Percentiles rank a stretch among this genome's conserved stretches.
phyloP scores from a whole-genome alignment of 2,797 vertebrate genomes.

The Arctocebus calabarensis region DNA sequence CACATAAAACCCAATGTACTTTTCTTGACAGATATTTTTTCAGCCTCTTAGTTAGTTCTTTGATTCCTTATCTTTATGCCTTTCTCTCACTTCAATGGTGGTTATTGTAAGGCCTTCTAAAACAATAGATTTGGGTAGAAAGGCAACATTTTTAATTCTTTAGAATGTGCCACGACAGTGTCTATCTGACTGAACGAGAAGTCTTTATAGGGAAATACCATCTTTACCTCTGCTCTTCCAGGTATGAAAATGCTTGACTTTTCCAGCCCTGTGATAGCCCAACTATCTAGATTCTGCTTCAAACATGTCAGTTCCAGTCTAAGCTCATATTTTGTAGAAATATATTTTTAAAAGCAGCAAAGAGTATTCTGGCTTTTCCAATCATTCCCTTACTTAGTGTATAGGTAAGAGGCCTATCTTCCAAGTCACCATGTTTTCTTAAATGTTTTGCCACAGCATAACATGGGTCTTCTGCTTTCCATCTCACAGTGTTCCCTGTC shows the following conservation, averaged over 20 bases:
- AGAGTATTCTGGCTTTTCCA: not conserved
- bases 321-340: not conserved
- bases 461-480: not conserved
- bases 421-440: not conserved
- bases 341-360: conserved; percentile 29
- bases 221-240: not conserved
- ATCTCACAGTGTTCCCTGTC: not conserved
- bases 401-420: not conserved
- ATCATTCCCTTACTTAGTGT: not conserved
- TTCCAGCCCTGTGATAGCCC: not conserved
- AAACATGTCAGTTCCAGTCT: not conserved
- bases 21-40: not conserved
- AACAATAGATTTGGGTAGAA: not conserved
- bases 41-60: not conserved
- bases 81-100: not conserved
- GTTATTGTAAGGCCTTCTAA: not conserved
- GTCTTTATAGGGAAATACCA: not conserved
- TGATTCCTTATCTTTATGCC: not conserved
- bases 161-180: not conserved
- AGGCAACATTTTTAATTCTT: not conserved
- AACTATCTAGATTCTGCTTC: not conserved
- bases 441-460: not conserved
- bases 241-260: not conserved
- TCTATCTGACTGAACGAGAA: not conserved
- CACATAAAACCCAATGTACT: not conserved